phyloP scores from a whole-genome alignment of 2,113 vertebrate genomes.

The Platichthys stellatus region DNA sequence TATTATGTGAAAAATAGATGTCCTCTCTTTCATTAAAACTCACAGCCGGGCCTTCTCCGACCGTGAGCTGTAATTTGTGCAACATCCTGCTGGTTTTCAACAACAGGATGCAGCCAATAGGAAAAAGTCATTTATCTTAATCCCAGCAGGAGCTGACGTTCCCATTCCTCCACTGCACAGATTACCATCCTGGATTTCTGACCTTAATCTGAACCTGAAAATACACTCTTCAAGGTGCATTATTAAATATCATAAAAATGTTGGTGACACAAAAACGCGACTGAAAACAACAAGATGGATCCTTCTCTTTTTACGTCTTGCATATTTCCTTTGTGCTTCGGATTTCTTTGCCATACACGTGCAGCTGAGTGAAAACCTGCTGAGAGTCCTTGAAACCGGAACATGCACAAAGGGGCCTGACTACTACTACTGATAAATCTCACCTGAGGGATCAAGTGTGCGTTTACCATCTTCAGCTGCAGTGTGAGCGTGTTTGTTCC shows the following conservation, averaged over 20 bases:
- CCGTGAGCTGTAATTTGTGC: neutral
- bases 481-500: neutral
- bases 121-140: constrained; percentile 12
- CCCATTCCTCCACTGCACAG: no score
- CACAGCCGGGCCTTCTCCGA: neutral
- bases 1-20: neutral
- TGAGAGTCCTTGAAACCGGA: no score
- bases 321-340: no score
- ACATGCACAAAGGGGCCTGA: no score
- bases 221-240: neutral
- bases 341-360: no score
- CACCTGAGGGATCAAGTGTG: neutral
- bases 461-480: neutral
- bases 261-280: no score
- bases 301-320: no score
- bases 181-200: neutral
- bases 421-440: neutral
- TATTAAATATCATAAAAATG: no score
- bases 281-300: no score
- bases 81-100: constrained; percentile 8
- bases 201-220: neutral
- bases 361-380: no score
- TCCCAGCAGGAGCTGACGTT: neutral
- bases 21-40: neutral
- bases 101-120: constrained; percentile 54